Evolutionary conservation across 2,888 invertebrate species (phyloP).

Genomic region (Andrena flavipes): DNA sequence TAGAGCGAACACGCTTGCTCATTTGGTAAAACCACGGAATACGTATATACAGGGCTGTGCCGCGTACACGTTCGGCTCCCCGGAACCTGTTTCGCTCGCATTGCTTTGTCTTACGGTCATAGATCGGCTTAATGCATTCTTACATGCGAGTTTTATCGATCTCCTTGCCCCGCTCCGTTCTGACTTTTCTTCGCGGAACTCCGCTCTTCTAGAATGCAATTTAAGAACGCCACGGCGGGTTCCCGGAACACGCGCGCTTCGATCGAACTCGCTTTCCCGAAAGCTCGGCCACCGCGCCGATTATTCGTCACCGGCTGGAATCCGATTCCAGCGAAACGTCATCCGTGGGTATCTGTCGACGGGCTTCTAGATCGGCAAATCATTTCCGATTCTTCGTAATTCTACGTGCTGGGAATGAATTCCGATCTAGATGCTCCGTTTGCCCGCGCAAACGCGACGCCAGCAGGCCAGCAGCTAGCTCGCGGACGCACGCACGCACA

Average conservation of each 20-base stretch:
- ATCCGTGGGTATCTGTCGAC: background rate
- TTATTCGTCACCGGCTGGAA: background rate
- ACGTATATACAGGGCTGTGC: conserved; percentile 33
- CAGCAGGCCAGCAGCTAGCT: background rate
- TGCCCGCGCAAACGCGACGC: background rate
- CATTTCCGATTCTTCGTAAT: background rate
- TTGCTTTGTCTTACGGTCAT: conserved; percentile 71
- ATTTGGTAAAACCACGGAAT: conserved; percentile 58
- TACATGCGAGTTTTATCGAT: conserved; percentile 68
- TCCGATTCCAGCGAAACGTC: background rate
- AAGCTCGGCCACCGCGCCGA: background rate
- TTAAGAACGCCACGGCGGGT: conserved; percentile 27
- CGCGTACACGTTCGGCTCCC: conserved; percentile 45
- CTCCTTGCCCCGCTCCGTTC: conserved; percentile 39
- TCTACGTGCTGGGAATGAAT: background rate
- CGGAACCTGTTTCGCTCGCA: conserved; percentile 67
- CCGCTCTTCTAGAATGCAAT: conserved; percentile 50
- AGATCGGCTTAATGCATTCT: conserved; percentile 69
- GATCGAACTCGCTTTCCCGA: conserved; percentile 27
- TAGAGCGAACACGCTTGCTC: conserved; percentile 65
- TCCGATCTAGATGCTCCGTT: background rate
- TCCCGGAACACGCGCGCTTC: conserved; percentile 24
- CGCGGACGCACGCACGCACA: conserved; percentile 19
- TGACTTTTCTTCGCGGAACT: conserved; percentile 55
- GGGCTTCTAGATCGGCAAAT: background rate